Conservation (phyloP, 2,888 invertebrate genomes). For the Apamea anceps region DNA sequence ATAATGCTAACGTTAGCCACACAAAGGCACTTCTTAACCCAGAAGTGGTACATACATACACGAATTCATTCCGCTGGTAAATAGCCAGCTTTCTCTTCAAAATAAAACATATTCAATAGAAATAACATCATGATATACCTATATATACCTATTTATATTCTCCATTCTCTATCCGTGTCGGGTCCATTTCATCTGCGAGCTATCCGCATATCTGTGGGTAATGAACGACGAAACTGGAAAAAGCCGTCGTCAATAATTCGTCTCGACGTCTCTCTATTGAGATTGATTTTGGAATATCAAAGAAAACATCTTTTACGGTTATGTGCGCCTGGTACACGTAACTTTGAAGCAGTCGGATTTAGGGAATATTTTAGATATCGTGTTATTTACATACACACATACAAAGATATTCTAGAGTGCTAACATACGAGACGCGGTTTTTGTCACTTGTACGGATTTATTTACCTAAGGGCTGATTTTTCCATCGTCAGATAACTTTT, state of each 20-base stretch:
- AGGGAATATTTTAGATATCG: not conserved
- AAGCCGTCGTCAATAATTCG: conserved; percentile 17
- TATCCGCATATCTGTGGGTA: not conserved
- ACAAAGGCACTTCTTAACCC: not conserved
- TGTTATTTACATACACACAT: not conserved
- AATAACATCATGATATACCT: not conserved
- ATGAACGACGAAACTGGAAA: conserved; percentile 16
- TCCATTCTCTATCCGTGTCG: not conserved
- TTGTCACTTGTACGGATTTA: not conserved
- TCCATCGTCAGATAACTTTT: too few relatives aligned
- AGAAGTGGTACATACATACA: not conserved
- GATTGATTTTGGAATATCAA: conserved; percentile 46
- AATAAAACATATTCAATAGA: conserved; percentile 11
- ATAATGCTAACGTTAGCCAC: too few relatives aligned
- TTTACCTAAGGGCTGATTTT: not conserved
- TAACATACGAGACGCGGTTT: not conserved
- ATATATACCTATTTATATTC: not conserved
- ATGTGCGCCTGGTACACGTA: conserved; percentile 20
- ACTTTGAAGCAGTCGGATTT: not conserved
- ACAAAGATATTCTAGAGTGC: not conserved
- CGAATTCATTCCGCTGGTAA: conserved; percentile 2
- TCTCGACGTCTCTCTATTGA: conserved; percentile 25
- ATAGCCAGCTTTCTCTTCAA: not conserved
- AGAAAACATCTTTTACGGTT: conserved; percentile 5
- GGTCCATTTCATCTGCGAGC: conserved; percentile 35